Evolutionary conservation across 37 sponge, comb jelly and placozoan species (phyloP).

Genomic region (Theonella swinhoei): DNA sequence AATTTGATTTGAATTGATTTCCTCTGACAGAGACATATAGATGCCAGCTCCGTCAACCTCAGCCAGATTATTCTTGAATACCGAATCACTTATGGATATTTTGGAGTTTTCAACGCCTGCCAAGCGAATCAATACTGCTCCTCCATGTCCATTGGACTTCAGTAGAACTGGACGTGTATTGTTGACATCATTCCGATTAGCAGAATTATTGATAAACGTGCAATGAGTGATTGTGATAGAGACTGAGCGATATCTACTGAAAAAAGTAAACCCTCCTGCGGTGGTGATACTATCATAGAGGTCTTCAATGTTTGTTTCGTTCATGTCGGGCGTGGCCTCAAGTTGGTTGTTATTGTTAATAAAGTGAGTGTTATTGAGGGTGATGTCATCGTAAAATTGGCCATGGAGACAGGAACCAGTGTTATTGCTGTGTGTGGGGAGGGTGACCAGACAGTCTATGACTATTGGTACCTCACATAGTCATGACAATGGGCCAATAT

Average conservation of each 20-base stretch:
- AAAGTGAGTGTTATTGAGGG: constrained; percentile 41
- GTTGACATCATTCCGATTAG: constrained; percentile 34
- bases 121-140: constrained; percentile 52
- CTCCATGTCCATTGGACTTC: constrained; percentile 75
- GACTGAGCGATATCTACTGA: constrained; percentile 6
- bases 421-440: constrained; percentile 29
- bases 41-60: constrained; percentile 75
- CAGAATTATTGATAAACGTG: constrained; percentile 43
- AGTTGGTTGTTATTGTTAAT: constrained; percentile 42
- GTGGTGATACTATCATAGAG: constrained; percentile 33
- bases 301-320: constrained; percentile 29
- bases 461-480: no score
- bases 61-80: constrained; percentile 56
- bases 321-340: neutral
- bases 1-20: constrained; percentile 7
- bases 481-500: neutral
- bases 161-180: constrained; percentile 61
- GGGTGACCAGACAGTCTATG: no score
- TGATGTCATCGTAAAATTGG: constrained; percentile 24
- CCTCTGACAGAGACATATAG: constrained; percentile 60
- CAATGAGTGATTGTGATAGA: constrained; percentile 48
- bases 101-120: constrained; percentile 1
- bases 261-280: constrained; percentile 65
- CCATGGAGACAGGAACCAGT: constrained; percentile 55
- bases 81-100: constrained; percentile 26